Base-by-base conservation (phyloP, 2,113 vertebrate species). In the Arenaria interpres region DNA sequence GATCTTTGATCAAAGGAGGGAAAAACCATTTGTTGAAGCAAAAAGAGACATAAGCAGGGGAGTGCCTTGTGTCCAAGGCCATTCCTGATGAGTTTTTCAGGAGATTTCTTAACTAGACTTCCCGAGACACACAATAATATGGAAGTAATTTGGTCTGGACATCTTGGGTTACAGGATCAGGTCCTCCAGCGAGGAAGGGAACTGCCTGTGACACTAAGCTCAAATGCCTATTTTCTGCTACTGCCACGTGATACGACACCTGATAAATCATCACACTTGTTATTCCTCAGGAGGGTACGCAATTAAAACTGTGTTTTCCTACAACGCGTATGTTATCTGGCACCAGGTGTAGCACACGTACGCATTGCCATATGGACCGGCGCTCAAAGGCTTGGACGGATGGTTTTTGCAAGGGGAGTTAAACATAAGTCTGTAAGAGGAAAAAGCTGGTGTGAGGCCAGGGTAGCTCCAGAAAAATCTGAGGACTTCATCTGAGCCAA, bases 101-200 rank as follows among this genome's bases (percentile, higher is more conserved):
- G n/a, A 43, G 25, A 21, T 43, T 19, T 75, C 56, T 39, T 37
- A 37, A 25, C 4, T 2, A 25, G 60, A 33, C 35, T 25, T 41
- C 8, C 22, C 10, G 45, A 37, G 25, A 25, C 30, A 35, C 7
- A 5, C 3, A 6, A 10, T 3, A 35, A 14, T 1, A 6, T 0
- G 7, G 10, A 4, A 37, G 16, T 14, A 10, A 60, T 4, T 32
- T 66, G 30, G 39, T 67, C n/a, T 11, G 85, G 74, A 2, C 21
- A 50, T 12, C 32, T 32, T 10, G 1, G 39, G 32, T 16, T 41
- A 14, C 1, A 11, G 12, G 35, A 25, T 3, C 11, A 41, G 41
- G 28, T 14, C 63, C 35, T 63, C 25, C 2, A 56, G 33, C 32
- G 57, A 21, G 63, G 64, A 45, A 60, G 23, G 24, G 35, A 66